Evolutionary conservation across 2,797 vertebrate species (phyloP).

Genomic region (Gymnothorax javanicus): DNA sequence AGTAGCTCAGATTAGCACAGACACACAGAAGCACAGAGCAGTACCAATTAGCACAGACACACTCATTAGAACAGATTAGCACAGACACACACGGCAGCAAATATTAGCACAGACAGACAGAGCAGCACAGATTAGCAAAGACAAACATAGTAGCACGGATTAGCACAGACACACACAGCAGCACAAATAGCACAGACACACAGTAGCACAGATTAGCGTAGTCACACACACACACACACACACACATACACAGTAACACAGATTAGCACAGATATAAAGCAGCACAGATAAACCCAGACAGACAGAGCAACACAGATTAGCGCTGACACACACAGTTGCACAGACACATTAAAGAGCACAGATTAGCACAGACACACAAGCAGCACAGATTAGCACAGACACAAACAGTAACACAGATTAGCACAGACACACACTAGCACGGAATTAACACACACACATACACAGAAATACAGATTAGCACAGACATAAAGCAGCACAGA

Average conservation of each 20-base stretch:
- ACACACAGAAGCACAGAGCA: neutral
- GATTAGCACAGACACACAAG: neutral
- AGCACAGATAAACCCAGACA: neutral
- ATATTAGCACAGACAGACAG: neutral
- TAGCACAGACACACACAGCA: neutral
- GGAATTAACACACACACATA: neutral
- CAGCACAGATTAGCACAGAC: neutral
- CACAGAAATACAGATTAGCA: neutral
- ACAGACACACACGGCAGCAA: neutral
- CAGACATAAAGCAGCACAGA: slow-evolving; percentile 20
- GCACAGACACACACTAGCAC: neutral
- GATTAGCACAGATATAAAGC: neutral
- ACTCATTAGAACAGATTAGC: neutral
- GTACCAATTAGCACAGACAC: neutral
- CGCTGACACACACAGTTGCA: neutral
- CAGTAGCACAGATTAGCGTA: neutral
- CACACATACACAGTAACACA: neutral
- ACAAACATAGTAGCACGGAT: too few species aligned
- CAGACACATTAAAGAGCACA: neutral
- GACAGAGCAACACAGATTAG: neutral
- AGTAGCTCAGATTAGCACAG: neutral
- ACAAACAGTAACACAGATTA: neutral
- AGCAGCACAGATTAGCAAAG: too few species aligned
- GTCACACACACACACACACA: neutral
- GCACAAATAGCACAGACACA: neutral